A percentile compares a stretch with the other conserved stretches of the same genome.
phyloP scores from a whole-genome alignment of 2,888 invertebrate species.

The Aphodius granarius region DNA sequence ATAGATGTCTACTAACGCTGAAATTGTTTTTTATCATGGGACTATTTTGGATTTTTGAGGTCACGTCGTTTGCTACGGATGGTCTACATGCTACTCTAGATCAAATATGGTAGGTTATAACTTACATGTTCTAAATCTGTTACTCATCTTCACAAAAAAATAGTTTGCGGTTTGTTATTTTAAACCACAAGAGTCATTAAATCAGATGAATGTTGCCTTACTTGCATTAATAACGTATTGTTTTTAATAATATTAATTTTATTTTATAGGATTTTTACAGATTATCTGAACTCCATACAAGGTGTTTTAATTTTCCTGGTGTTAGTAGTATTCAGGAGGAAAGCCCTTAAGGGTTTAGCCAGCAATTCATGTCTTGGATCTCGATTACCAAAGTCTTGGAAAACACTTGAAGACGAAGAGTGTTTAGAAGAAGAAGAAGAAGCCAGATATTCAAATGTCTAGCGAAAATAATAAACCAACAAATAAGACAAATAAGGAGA shows the following conservation, averaged over 20 bases:
- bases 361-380: conserved; percentile 45
- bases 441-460: neutral
- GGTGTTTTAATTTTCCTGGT: conserved; percentile 65
- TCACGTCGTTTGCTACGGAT: conserved; percentile 53
- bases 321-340: conserved; percentile 60
- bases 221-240: no score
- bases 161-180: no score
- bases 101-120: conserved; percentile 46
- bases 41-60: conserved; percentile 72
- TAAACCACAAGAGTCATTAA: no score
- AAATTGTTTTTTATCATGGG: conserved; percentile 73
- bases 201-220: no score
- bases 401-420: conserved; percentile 54
- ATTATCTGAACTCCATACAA: conserved; percentile 63
- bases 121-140: no score
- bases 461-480: neutral
- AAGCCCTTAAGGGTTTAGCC: conserved; percentile 58
- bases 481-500: neutral
- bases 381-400: conserved; percentile 47
- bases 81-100: conserved; percentile 35
- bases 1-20: conserved; percentile 64
- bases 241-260: conserved; percentile 19
- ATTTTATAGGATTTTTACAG: conserved; percentile 59
- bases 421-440: conserved; percentile 53
- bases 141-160: no score